Conservation (phyloP, 1,140 invertebrate genomes). For the Acromyrmex charruanus region DNA sequence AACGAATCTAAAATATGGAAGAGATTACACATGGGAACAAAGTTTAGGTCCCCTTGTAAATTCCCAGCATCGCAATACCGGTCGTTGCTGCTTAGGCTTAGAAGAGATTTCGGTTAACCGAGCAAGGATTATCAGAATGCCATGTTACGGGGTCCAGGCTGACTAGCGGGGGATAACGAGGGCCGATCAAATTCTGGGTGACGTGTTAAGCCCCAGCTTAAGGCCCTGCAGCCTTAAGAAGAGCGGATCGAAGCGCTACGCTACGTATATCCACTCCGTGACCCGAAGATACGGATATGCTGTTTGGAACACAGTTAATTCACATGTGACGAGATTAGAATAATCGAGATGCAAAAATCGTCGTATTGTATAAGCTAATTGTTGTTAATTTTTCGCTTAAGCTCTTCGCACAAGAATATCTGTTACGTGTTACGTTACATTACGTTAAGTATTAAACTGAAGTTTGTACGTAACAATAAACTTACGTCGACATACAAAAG, state of each 20-base stretch:
- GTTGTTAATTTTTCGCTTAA: not conserved
- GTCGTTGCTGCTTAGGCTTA: constrained; percentile 68
- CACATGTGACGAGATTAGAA: not conserved
- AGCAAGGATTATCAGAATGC: constrained; percentile 64
- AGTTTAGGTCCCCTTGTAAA: constrained; percentile 29
- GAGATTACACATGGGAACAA: constrained; percentile 27
- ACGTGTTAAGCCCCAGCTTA: constrained; percentile 72
- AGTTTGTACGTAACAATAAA: too few species aligned
- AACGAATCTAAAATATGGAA: constrained; percentile 4
- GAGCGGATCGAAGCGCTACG: constrained; percentile 8
- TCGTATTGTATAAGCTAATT: not conserved
- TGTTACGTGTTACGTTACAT: too few species aligned
- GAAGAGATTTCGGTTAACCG: constrained; percentile 73
- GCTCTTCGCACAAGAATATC: too few species aligned
- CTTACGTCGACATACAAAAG: too few species aligned
- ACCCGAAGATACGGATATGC: constrained; percentile 15
- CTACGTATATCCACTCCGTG: constrained; percentile 1
- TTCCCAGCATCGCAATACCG: constrained; percentile 10
- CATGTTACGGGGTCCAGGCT: constrained; percentile 65
- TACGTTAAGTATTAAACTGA: too few species aligned
- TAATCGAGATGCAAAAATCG: constrained; percentile 1
- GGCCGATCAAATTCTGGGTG: constrained; percentile 66
- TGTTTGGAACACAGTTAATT: constrained; percentile 8
- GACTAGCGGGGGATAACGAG: constrained; percentile 63
- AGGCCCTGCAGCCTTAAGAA: constrained; percentile 54